Base-by-base conservation (phyloP, 2,113 vertebrate genomes). In the Ceyx cyanopectus region DNA sequence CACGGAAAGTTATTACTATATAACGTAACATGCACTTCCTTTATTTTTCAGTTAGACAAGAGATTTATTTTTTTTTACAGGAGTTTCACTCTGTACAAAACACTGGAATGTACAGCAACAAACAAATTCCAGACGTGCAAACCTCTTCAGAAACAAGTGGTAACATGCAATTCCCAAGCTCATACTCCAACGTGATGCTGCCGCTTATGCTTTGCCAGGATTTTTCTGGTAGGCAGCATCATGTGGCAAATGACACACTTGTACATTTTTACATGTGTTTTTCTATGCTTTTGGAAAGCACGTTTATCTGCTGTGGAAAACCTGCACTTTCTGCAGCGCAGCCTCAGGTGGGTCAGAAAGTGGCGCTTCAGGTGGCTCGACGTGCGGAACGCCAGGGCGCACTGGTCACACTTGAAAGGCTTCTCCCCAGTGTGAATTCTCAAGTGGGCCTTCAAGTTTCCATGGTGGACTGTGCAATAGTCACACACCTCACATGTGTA, bases 361-460 rank as follows among this genome's bases (percentile, higher is more conserved):
- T 97, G 96, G 10, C 96, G 93, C 41, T 93, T 96, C 50, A 96
- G 92, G 61, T 97, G 96, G 81, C 96, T 94, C 5, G 94, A 95
- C 1, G 96, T 96, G 72, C 96, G 95, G 94, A 97, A 97, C 15
- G 96, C 32, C 6, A 53, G 4, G 1, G 27, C 4, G 6, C 96
- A 97, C 50, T 90, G 91, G 9, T 34, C 0, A 0, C 96, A 96
- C 68, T 62, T 58, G 94, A 89, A 96, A 0, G 96, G 96, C 83
- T 72, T 96, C 69, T 97, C 96, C 20, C 95, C 96, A 0, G 81
- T 96, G 9, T 97, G 96, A 46, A 92, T 96, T 14, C 88, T 66
- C 57, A 93, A 9, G 72, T 97, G 96, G 1, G 11, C 50, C 90
- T 96, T 95, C 65, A 97, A 20, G 61, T 97, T 96, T 3, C 92